Base-by-base conservation (phyloP, 2,888 invertebrate species). In the Chymomyza amoena region DNA sequence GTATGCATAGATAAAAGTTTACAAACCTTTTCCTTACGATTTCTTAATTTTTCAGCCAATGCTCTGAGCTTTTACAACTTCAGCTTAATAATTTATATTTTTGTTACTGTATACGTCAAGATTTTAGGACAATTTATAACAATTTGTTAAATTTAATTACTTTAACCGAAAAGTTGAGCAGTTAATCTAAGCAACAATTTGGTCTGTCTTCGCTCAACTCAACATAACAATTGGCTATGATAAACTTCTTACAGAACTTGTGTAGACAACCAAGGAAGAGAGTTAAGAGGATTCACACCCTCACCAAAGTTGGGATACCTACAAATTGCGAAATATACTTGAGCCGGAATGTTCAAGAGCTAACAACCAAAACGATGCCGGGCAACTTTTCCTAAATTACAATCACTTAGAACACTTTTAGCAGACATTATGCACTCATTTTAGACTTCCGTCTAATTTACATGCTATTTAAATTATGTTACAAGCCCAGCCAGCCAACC, bases 401-500 rank as follows among this genome's bases (percentile, higher is more conserved):
- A 84, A 84, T 86, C 88, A 88, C 88, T 84, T 84, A 88, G 77
- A 84, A 76, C 84, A 84, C 77, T 84, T 86, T 84, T 81, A 88
- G 78, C 71, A 85, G 88, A 78, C 87, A 88, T 88, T 84, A 86
- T 84, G 88, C 82, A 84, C 81, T 86, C 84, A 77, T 84, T 84
- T 88, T 81, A 86, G 84, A 81, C 88, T 85, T 85, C 82, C 88
- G 84, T 88, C 84, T 88, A 85, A 85, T 85, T 85, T 85, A 87
- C 84, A 85, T 88, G 84, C 87, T 84, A 86, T 88, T 84, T 88
- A 84, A 84, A 86, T 88, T 80, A 88, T 84, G 87, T 86, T 86
- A 68, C 65, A 74, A 72, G 66, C 67, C 67, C 68, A 65, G 51
- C 61, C 62, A 52, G 63, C 69, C 69, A 39, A 64, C 66, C 65